Evolutionary conservation across 2,797 vertebrate species (phyloP).

Genomic region (Myotis pilosus): DNA sequence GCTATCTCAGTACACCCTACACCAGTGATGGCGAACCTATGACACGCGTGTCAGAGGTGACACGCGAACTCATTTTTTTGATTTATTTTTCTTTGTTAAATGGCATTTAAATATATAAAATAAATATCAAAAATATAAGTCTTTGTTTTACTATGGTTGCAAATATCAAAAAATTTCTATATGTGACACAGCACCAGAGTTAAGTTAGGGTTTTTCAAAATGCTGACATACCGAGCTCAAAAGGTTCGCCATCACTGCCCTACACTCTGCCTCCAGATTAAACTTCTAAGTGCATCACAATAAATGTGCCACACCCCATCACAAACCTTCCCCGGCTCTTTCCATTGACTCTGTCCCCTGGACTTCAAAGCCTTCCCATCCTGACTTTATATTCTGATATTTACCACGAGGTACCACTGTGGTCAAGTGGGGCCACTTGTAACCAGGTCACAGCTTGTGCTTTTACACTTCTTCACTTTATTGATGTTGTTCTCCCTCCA

Average conservation of each 20-base stretch:
- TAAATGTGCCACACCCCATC: fast-evolving
- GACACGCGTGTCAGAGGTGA: no score
- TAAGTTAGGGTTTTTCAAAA: no score
- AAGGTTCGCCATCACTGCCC: no score
- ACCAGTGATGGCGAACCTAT: no score
- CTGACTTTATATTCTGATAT: background rate
- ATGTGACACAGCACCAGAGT: no score
- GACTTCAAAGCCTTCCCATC: background rate
- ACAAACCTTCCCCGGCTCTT: fast-evolving
- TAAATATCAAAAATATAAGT: no score
- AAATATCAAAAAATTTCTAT: no score
- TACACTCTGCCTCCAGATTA: background rate
- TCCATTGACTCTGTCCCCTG: fast-evolving
- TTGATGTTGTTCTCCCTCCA: background rate
- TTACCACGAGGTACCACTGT: background rate
- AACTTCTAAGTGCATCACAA: background rate
- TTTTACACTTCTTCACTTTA: background rate
- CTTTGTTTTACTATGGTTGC: no score
- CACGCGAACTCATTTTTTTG: no score
- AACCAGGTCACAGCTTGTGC: background rate
- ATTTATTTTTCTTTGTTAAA: no score
- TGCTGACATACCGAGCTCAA: no score
- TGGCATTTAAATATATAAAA: no score
- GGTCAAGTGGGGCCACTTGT: background rate
- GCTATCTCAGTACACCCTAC: background rate